Base-by-base conservation (phyloP, 2,113 vertebrate species). In the Chaetorhynchus papuensis region DNA sequence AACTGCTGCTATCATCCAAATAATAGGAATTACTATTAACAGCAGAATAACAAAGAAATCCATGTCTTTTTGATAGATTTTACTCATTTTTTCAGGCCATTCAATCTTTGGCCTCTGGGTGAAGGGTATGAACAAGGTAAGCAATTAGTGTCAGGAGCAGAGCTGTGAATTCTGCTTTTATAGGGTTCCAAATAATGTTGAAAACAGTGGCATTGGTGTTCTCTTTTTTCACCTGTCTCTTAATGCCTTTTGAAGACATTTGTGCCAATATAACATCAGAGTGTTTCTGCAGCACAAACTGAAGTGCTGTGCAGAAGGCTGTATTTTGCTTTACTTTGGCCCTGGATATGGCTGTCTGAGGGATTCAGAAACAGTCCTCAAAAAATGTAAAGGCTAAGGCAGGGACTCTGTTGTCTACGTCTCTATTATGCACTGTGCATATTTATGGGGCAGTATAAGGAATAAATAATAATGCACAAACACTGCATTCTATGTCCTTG, bases 31-130 rank as follows among this genome's bases (percentile, higher is more conserved):
- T 70, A 77, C 65, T 92, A 75, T 82, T 95, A 96, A 45, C 49
- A 53, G 71, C 66, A 71, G 52, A 63, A 47, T 92, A 92, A 88
- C 79, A 94, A 90, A 94, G 86, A 94, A 93, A 76, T 86, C 53
- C 31, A 12, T 81, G 87, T 78, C 88, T 64, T 82, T 53, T 81
- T 93, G 87, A 96, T 93, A 94, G 85, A 92, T 96, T 95, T 94
- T 88, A 70, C 68, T 92, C 87, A 83, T 94, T 82, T 96, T 96
- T 90, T 94, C 79, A 87, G 89, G 52, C 92, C 66, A 27, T 87
- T 95, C 96, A 89, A 64, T 96, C 90, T 94, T 93, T 92, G 90
- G 92, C 86, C 88, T 95, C 90, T 93, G 83, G 85, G 92, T 96
- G 85, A 94, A 96, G 83, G 71, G 15, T 89, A 89, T 68, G 93